Evolutionary conservation across 2,113 vertebrate genomes (phyloP).

Genomic region (Hemichromis elongatus): DNA sequence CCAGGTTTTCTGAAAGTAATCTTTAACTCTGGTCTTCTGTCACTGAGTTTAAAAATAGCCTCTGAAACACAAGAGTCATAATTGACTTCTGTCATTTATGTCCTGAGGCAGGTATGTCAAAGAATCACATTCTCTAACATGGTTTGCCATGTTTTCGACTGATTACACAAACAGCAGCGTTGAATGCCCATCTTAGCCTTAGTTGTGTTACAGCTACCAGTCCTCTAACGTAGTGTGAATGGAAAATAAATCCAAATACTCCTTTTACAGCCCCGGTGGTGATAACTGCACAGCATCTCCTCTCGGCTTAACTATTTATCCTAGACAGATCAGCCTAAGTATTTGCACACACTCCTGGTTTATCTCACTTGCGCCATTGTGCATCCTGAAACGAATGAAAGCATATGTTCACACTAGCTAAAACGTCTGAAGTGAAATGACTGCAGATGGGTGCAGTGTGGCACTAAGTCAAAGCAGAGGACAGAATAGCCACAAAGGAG

Average conservation of each 20-base stretch:
- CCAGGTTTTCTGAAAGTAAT: neutral
- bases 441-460: neutral
- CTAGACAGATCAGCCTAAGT: neutral
- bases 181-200: neutral
- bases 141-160: neutral
- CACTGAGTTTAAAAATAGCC: neutral
- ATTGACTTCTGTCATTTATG: neutral
- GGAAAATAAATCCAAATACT: neutral
- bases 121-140: neutral
- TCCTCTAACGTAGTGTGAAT: neutral
- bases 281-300: neutral
- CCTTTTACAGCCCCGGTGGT: neutral
- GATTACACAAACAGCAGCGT: neutral
- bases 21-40: neutral
- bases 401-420: neutral
- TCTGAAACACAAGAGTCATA: neutral
- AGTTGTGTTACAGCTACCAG: neutral
- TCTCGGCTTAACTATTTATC: neutral
- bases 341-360: neutral
- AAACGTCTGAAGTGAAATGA: neutral
- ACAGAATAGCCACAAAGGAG: constrained; percentile 27
- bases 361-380: neutral
- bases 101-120: neutral
- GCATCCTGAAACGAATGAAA: neutral
- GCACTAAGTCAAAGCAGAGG: neutral